Evolutionary conservation across 2,888 invertebrate genomes (phyloP).

Genomic region (Epistrophe grossulariae): DNA sequence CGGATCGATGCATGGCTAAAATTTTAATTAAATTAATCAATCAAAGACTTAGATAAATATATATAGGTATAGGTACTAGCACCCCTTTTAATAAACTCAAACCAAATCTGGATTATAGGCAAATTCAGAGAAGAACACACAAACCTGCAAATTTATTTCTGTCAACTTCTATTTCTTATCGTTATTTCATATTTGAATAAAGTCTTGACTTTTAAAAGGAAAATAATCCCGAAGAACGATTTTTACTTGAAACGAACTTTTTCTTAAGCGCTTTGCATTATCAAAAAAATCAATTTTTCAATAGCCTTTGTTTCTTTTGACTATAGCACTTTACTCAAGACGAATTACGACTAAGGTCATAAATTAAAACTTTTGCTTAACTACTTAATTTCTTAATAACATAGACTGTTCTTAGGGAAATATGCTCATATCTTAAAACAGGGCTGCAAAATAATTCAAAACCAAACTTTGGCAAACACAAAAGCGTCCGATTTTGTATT

Average conservation of each 20-base stretch:
- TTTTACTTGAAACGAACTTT: neutral
- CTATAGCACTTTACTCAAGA: neutral
- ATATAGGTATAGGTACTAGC: too few relatives aligned
- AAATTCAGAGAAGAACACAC: neutral
- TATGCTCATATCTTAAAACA: constrained; percentile 21
- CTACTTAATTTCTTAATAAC: constrained; percentile 52
- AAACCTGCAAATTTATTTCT: neutral
- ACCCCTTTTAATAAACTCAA: too few relatives aligned
- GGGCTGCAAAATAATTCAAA: constrained; percentile 46
- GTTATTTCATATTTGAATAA: neutral
- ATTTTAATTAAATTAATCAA: too few relatives aligned
- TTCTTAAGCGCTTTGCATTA: neutral
- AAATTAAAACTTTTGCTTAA: constrained; percentile 58
- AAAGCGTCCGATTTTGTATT: constrained; percentile 56
- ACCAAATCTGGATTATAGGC: too few relatives aligned
- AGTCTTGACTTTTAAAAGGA: neutral
- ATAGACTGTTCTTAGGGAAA: constrained; percentile 15
- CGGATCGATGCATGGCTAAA: too few relatives aligned
- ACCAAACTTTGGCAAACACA: constrained; percentile 61
- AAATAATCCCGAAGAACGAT: neutral
- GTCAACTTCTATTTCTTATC: neutral
- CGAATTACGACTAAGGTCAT: constrained; percentile 26
- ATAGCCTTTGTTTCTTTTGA: constrained; percentile 7
- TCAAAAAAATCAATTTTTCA: constrained; percentile 13
- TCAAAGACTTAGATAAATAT: too few relatives aligned